Conservation (phyloP, 2,888 invertebrate genomes). For the Atrina japonica region DNA sequence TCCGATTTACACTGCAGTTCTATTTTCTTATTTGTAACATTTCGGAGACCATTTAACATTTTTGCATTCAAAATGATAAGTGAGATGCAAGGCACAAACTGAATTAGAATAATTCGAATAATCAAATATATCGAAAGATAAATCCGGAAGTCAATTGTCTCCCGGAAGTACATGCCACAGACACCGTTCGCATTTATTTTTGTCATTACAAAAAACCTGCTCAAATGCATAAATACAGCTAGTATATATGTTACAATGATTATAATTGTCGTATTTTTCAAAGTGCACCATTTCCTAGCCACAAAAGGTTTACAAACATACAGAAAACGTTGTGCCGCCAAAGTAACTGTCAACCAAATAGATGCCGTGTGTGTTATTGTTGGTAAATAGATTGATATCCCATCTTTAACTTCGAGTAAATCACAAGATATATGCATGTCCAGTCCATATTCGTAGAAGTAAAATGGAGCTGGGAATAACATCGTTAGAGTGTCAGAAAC, state of each 20-base stretch:
- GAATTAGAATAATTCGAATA: slow-evolving; percentile 41
- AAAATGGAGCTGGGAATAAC: slow-evolving; percentile 42
- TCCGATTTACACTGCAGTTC: slow-evolving; percentile 38
- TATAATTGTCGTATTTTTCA: slow-evolving; percentile 48
- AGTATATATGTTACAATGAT: slow-evolving; percentile 46
- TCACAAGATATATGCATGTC: slow-evolving; percentile 21
- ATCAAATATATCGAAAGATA: slow-evolving; percentile 34
- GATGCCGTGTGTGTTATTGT: slow-evolving; percentile 57
- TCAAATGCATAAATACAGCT: slow-evolving; percentile 48
- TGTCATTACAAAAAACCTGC: slow-evolving; percentile 33
- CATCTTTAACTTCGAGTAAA: slow-evolving; percentile 24
- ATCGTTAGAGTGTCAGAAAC: slow-evolving; percentile 42
- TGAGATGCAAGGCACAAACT: slow-evolving; percentile 45
- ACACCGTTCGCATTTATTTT: slow-evolving; percentile 11
- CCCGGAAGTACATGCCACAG: slow-evolving; percentile 11
- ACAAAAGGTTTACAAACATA: slow-evolving; percentile 62
- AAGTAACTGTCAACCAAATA: slow-evolving; percentile 56
- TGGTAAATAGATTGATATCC: slow-evolving; percentile 41
- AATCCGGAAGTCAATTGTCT: slow-evolving; percentile 12
- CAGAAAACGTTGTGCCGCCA: slow-evolving; percentile 55
- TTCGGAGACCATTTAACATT: slow-evolving; percentile 37
- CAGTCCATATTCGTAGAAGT: slow-evolving; percentile 37
- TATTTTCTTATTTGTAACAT: slow-evolving; percentile 38
- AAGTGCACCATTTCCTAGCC: slow-evolving; percentile 51
- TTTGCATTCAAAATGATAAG: slow-evolving; percentile 41